Base-by-base conservation (phyloP, 2,797 vertebrate genomes). In the Acomys russatus region DNA sequence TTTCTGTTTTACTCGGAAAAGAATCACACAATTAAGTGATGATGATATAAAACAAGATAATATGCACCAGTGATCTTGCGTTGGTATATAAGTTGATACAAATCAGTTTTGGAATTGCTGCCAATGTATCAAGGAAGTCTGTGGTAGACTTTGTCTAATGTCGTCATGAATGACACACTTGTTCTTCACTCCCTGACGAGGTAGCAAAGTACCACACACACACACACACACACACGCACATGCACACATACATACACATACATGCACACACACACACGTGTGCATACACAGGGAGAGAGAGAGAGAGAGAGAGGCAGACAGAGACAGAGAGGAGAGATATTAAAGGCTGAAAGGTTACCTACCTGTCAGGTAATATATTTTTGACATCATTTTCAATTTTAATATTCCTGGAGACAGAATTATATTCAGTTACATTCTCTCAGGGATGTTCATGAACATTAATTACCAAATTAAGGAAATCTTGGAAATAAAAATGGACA, bases 381-480 rank as follows among this genome's bases (percentile, higher is more conserved):
- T 92, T 82, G 25, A 70, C 70, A 84, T 51, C 9, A 73, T 91
- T 94, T 97, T 88, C 79, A 61, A 61, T 70, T 73, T 92, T 85
- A 94, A 95, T 78, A 25, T 92, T 92, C 77, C 91, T 64, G 7
- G 90, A 94, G 28, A 56, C 76, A 94, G 25, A 35, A 30, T 85
- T 0, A 49, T 74, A 95, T 68, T 94, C 3, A 0, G 88, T 74
- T 64, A 61, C 79, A 49, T 78, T 94, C 51, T 88, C 63, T 92
- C 51, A 70, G 28, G 56, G 35, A 84, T 93, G 79, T 93, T 79
- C 77, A 85, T 74, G 15, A 33, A n/a, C 61, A 94, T 64, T 82
- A 92, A 88, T 92, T 30, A 86, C 49, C n/a, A 97, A 87, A 86
- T 79, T 92, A 86, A 97, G 90, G 84, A 89, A 88, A 73, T 51